These are phyloP conservation scores for Campylomormyrus tamandua DNA, from an alignment of 2,113 vertebrate genomes.

Conservation along the genomic window DNA sequence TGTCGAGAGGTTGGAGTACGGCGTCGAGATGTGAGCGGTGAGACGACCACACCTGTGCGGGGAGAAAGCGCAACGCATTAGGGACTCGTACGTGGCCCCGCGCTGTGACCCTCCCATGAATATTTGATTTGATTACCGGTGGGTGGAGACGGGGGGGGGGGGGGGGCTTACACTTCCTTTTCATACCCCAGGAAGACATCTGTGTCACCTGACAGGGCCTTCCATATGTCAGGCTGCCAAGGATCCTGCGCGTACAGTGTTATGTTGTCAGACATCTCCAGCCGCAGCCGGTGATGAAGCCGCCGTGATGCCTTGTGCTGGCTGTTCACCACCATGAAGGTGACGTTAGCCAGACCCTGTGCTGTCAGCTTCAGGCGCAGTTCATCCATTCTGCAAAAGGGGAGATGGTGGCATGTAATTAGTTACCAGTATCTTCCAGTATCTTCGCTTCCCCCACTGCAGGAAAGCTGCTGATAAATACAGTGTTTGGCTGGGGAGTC, in stretches of 20 bases:
- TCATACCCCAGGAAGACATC: conserved; percentile 92
- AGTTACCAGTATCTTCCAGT: background rate
- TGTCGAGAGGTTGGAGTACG: conserved; percentile 70
- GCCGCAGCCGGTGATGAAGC: conserved; percentile 59
- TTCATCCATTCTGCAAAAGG: conserved; percentile 65
- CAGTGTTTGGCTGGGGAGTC: background rate
- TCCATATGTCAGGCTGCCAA: conserved; percentile 75
- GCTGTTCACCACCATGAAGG: conserved; percentile 80
- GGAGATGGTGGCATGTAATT: conserved; percentile 1
- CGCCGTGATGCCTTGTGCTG: conserved; percentile 58
- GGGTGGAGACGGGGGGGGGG: background rate
- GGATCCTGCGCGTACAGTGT: conserved; percentile 74
- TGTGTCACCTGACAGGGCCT: conserved; percentile 69
- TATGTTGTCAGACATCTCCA: conserved; percentile 65
- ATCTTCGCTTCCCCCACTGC: background rate
- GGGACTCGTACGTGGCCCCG: background rate
- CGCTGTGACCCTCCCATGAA: background rate
- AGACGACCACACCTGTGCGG: conserved; percentile 78
- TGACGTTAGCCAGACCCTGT: conserved; percentile 70
- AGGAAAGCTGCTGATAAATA: background rate
- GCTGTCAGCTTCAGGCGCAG: conserved; percentile 74
- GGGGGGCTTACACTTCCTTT: conserved; percentile 60
- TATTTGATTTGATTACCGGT: background rate
- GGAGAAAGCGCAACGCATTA: conserved; percentile 14
- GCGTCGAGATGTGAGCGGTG: conserved; percentile 74